Evolutionary conservation across 1,140 invertebrate species (phyloP), one percentile per base, ranked within the genome.

Genomic region (Lasioglossum albipes): DNA sequence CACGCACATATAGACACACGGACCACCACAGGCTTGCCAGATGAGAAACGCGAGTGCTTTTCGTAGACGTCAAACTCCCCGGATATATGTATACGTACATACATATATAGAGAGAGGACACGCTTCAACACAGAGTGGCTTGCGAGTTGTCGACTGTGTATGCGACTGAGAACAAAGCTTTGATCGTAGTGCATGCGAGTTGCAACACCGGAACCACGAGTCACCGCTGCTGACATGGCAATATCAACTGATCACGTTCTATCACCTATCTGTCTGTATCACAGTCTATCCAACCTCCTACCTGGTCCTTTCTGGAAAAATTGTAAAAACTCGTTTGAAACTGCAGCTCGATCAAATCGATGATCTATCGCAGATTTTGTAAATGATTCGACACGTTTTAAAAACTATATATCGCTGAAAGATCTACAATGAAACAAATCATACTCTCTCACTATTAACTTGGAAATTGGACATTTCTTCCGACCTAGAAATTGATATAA

Each of bases 101-200:
- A 5, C 36, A 36, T 36, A 36, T 36, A 36, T 5, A 36, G 36
- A 45, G 20, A 65, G 65, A 79, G 16, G 52, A 6, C 59, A 5
- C 75, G 49, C 20, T 59, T 9, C 66, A 72, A 61, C 68, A 62
- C 77, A 1, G 27, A 61, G 36, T 75, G 66, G 84, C 84, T 84
- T 86, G 81, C 70, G 42, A 86, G 57, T 86, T 84, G 45, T 84
- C 78, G 75, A 12, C 72, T 75, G 42, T 72, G 10, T 75, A 79
- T 72, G 79, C 42, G 45, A 10, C 45, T 74, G 73, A 68, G 79
- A 87, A 87, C 79, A 84, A 82, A 70, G 85, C 85, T 87, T 87
- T 86, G 52, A 72, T 78, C 78, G 85, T 87, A 86, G 82, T 86
- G 85, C 85, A 87, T 87, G 85, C n/a, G 69, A 41, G 68, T 57